Evolutionary conservation across 2,113 vertebrate genomes (phyloP), one percentile per base, ranked within the genome.

Genomic region (Asarcornis scutulata): DNA sequence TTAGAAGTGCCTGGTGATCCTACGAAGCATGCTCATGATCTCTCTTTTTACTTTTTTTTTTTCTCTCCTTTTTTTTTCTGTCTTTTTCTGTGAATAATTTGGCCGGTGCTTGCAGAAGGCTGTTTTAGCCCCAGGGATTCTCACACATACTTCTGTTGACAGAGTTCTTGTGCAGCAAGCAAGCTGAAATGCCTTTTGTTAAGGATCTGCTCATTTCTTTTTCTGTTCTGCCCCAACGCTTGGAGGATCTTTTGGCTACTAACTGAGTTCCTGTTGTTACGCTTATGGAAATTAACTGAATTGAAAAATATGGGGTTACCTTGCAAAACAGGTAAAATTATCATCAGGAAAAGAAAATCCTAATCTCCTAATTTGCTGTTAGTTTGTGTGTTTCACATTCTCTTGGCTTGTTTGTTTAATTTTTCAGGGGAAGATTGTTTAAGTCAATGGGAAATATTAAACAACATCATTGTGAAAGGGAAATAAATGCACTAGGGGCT

Each of bases 71-170:
- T 86, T 71, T 71, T 67, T 85, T 40, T 21, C 29, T 83, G 16
- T 53, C 56, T 91, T 91, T 96, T 96, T 81, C 72, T 98, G 94
- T 97, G 96, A 98, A 98, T 98, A 96, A 97, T 97, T 98, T 93
- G 97, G 98, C 98, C 95, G 72, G 86, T 97, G 97, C 97, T 96
- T 95, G 95, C 96, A 97, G 93, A 96, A 96, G 97, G 95, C 95
- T 98, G 97, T 93, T 95, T 86, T 98, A 7, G 95, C 98, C 98
- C 96, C 83, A 94, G 98, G 98, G 97, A 98, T 97, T 97, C 89
- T 96, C 84, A 93, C 94, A 96, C 97, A 97, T 96, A 97, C 91
- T 97, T 98, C 97, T 97, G 96, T 98, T 98, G 98, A 98, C 96
- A 98, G 94, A 96, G 95, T 91, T 97, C 95, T 97, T 89, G 86